These are phyloP conservation scores for Phyllotis vaccarum DNA, from an alignment of 2,797 vertebrate species.

Conservation along the genomic window DNA sequence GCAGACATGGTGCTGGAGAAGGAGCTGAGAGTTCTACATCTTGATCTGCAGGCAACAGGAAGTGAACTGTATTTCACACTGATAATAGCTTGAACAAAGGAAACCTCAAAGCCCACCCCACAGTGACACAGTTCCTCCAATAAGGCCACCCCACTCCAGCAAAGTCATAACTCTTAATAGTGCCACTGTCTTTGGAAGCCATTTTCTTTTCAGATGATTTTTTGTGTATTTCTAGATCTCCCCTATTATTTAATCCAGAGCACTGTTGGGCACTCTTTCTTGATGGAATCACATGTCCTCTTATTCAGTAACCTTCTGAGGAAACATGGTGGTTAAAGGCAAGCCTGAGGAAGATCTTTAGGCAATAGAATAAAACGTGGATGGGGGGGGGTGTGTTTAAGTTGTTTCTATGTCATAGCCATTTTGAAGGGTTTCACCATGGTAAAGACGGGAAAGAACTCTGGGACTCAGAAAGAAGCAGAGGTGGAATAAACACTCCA, in stretches of 20 bases:
- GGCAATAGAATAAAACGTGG: not conserved
- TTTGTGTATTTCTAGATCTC: not conserved
- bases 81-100: not conserved
- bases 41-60: not conserved
- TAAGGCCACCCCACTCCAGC: too few relatives aligned
- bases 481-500: not conserved
- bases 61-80: not conserved
- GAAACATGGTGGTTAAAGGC: not conserved
- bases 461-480: not conserved
- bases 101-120: not conserved
- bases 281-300: not conserved
- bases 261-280: not conserved
- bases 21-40: not conserved
- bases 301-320: not conserved
- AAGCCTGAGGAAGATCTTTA: not conserved
- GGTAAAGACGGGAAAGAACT: not conserved
- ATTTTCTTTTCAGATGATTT: not conserved
- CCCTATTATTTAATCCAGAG: not conserved
- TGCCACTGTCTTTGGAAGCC: not conserved
- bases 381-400: not conserved
- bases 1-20: too few relatives aligned
- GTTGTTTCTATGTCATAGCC: not conserved
- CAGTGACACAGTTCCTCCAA: not conserved
- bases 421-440: not conserved
- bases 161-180: not conserved